Conservation (phyloP, 1,140 invertebrate species). For the Macrotrachela quadricornifera region DNA sequence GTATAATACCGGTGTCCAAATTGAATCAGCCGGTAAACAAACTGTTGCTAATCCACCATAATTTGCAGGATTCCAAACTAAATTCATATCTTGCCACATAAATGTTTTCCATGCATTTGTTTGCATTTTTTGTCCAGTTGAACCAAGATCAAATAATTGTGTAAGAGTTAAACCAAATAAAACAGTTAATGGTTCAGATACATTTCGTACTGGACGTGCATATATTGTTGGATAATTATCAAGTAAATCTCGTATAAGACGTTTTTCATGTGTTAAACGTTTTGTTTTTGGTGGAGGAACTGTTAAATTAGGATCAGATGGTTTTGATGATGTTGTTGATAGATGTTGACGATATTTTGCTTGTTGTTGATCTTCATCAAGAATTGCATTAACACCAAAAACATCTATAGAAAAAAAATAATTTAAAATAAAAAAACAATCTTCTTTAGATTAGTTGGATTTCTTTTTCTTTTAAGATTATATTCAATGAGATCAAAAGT, state of each 20-base stretch:
- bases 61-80: slow-evolving; percentile 75
- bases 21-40: slow-evolving; percentile 31
- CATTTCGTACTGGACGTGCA: slow-evolving; percentile 5
- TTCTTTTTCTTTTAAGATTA: too few species aligned
- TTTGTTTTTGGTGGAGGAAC: too few species aligned
- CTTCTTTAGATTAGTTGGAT: too few species aligned
- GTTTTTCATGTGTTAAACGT: slow-evolving; percentile 6
- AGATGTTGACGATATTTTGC: too few species aligned
- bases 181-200: background rate
- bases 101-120: slow-evolving; percentile 7
- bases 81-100: slow-evolving; percentile 76
- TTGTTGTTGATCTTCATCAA: too few species aligned
- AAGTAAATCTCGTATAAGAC: background rate
- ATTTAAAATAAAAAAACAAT: too few species aligned
- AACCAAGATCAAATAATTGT: background rate
- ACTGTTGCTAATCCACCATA: slow-evolving; percentile 60
- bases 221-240: slow-evolving; percentile 7
- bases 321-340: too few species aligned
- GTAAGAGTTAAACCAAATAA: background rate
- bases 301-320: too few species aligned
- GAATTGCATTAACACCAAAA: too few species aligned
- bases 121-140: slow-evolving; percentile 1
- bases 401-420: too few species aligned
- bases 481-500: too few species aligned
- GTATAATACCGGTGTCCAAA: slow-evolving; percentile 58